Conservation (phyloP, 2,113 vertebrate genomes). For the Carassius gibelio region DNA sequence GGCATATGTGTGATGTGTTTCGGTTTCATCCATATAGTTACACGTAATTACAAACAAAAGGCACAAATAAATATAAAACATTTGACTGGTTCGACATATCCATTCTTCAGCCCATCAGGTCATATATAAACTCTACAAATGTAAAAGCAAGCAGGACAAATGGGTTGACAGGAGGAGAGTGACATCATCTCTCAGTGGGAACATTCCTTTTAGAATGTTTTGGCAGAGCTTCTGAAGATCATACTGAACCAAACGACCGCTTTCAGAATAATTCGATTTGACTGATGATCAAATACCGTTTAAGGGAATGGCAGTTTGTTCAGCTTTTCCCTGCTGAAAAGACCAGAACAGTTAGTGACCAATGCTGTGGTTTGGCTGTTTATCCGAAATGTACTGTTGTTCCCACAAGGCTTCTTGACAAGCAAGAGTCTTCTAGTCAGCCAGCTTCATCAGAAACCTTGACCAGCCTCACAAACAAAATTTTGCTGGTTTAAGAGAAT, state of each 20-base stretch:
- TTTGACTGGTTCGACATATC: constrained; percentile 20
- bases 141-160: constrained; percentile 1
- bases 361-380: not conserved
- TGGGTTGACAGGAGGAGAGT: not conserved
- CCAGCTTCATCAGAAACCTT: not conserved
- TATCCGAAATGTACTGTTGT: not conserved
- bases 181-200: constrained; percentile 17
- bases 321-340: not conserved
- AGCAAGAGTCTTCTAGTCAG: no score
- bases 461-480: not conserved
- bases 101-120: not conserved
- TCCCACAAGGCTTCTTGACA: not conserved
- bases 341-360: not conserved
- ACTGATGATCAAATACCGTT: constrained; percentile 1
- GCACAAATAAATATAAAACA: constrained; percentile 69
- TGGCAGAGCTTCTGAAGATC: constrained; percentile 29
- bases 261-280: not conserved
- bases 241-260: not conserved
- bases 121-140: constrained; percentile 3
- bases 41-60: constrained; percentile 51
- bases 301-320: constrained; percentile 2
- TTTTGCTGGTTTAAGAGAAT: not conserved
- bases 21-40: constrained; percentile 13
- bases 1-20: not conserved
- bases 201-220: not conserved